Base-by-base conservation (phyloP, 1,140 invertebrate species). In the Drosophila saltans region DNA sequence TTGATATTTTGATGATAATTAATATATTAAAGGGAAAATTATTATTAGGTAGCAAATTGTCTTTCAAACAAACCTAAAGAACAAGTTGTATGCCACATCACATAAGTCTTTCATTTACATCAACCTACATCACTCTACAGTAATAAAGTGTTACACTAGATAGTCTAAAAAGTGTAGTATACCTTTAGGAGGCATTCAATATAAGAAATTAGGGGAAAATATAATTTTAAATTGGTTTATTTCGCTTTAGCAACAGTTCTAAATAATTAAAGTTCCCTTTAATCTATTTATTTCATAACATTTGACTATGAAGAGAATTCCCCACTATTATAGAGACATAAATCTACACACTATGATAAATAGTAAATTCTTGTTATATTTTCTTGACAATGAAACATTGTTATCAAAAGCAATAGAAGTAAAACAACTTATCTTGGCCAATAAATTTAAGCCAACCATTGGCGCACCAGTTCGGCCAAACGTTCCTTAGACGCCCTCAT, bases 401-500 rank as follows among this genome's bases (percentile, higher is more conserved):
- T 64, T 40, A 40, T 21, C 62, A 40, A 16, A 16, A 45, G 43
- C 59, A 61, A 72, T 61, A 55, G 33, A 33, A 3, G 0, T 48
- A 1, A 7, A 30, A 39, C 61, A 30, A 39, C 61, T 56, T 67
- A 69, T 56, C 39, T 43, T 39, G 41, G 43, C 30, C 3, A 11
- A 16, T 28, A 28, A 40, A 58, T n/a, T 48, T 90, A 83, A 39
- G 83, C 81, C 55, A 93, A 85, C 95, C 95, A 96, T 59, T 93
- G 67, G 5, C 93, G 91, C 39, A 96, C 94, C 9, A 94, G 79
- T 48, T 93, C 88, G 4, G 93, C 92, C 10, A 95, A 93, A 8
- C 84, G 90, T 65, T 93, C 85, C 75, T 96, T 94, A 0, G 95
- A 95, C n/a, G 93, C 90, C 1, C 90, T 93, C 91, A 97, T 93